A percentile compares a stretch with the other conserved stretches of the same genome.
Evolutionary conservation across 2,797 vertebrate genomes (phyloP).

Genomic region (Acanthiza pusilla): DNA sequence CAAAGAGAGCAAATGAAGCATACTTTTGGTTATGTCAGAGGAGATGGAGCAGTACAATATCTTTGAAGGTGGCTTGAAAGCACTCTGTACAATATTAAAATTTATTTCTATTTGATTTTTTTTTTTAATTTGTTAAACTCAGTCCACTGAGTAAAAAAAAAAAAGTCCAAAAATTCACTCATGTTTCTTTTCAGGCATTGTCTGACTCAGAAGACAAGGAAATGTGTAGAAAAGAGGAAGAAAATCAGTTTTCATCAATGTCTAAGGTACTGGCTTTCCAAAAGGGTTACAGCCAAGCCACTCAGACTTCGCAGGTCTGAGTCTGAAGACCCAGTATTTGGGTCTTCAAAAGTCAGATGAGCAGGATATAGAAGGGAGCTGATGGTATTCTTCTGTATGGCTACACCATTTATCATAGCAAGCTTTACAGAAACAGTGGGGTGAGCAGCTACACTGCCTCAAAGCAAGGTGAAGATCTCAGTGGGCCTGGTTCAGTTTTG

Average conservation of each 20-base stretch:
- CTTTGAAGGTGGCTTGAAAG: neutral
- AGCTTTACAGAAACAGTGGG: neutral
- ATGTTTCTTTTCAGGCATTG: neutral
- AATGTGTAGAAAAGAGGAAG: neutral
- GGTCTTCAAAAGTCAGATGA: neutral
- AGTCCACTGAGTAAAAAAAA: neutral
- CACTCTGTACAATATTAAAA: neutral
- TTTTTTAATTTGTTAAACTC: neutral
- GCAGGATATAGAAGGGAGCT: neutral
- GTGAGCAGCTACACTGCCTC: neutral
- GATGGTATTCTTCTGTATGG: neutral
- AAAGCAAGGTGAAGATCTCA: neutral
- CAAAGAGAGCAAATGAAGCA: neutral
- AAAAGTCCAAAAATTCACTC: neutral
- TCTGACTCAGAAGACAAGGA: neutral
- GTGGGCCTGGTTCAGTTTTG: neutral
- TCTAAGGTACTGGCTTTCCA: neutral
- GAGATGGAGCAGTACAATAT: neutral
- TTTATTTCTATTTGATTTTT: neutral
- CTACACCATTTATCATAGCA: neutral
- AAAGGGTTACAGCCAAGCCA: neutral
- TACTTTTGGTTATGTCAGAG: neutral
- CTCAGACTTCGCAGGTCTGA: neutral
- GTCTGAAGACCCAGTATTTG: neutral
- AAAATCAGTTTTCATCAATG: neutral